Percentiles rank a stretch among this genome's conserved stretches.
These are phyloP conservation scores for Oostethus manadensis DNA, from an alignment of 2,113 vertebrate species.

Conservation along the genomic window DNA sequence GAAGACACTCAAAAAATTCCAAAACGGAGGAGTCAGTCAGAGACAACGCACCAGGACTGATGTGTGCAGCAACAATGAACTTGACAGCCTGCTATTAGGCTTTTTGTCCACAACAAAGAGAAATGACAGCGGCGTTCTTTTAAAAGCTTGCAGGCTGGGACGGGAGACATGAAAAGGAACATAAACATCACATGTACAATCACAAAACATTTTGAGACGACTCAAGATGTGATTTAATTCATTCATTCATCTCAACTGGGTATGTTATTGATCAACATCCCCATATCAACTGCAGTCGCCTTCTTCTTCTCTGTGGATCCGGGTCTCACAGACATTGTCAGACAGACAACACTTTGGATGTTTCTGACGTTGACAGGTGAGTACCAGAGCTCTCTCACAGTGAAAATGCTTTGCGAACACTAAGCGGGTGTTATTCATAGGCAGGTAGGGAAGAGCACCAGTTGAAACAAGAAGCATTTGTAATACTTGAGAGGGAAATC, in stretches of 20 bases:
- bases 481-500: no score
- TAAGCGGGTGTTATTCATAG: constrained; percentile 52
- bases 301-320: constrained; percentile 9
- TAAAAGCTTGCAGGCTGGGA: neutral
- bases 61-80: constrained; percentile 18
- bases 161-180: neutral
- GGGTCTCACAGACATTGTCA: neutral
- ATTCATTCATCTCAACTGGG: no score
- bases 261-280: constrained; percentile 1
- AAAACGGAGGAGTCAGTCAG: neutral
- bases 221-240: no score
- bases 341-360: constrained; percentile 17
- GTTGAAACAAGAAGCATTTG: constrained; percentile 19
- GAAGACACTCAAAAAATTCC: no score
- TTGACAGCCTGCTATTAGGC: constrained; percentile 21
- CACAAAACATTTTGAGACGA: no score
- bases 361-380: constrained; percentile 42
- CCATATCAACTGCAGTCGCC: constrained; percentile 5
- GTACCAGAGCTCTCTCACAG: constrained; percentile 31
- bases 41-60: constrained; percentile 13
- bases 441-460: constrained; percentile 30
- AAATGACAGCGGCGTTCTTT: neutral
- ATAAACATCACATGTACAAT: no score
- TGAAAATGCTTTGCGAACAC: constrained; percentile 40
- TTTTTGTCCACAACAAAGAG: constrained; percentile 9